Evolutionary conservation across 2,797 vertebrate genomes (phyloP).

Genomic region (Pelobates cultripes): DNA sequence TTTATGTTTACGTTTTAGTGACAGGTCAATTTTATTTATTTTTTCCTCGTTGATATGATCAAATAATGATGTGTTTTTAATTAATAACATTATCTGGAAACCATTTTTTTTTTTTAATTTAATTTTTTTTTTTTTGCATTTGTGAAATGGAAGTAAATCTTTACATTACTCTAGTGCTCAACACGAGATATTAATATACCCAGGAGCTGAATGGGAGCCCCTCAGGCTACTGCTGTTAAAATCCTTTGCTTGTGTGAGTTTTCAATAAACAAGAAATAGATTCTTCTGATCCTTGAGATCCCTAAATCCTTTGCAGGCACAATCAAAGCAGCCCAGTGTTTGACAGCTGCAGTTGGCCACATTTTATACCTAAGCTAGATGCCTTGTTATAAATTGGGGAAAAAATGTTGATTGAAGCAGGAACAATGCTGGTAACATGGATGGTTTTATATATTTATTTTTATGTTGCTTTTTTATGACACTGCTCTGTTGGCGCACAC

Average conservation of each 20-base stretch:
- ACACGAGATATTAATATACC: background rate
- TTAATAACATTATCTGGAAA: background rate
- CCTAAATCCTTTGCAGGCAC: background rate
- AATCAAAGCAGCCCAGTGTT: too few species aligned
- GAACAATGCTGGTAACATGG: too few species aligned
- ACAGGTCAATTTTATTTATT: background rate
- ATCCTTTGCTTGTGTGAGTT: background rate
- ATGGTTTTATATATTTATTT: too few species aligned
- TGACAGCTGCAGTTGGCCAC: too few species aligned
- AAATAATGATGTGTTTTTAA: background rate
- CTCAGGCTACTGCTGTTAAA: background rate
- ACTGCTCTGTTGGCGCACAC: too few species aligned
- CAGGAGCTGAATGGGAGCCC: background rate
- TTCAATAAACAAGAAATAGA: background rate
- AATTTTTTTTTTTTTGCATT: too few species aligned
- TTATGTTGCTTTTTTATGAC: too few species aligned
- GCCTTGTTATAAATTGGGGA: too few species aligned
- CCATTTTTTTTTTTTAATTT: too few species aligned
- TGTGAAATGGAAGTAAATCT: background rate
- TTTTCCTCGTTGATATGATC: background rate
- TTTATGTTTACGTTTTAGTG: constrained; percentile 61
- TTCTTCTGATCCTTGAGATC: too few species aligned
- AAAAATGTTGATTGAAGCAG: too few species aligned
- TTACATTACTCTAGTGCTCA: background rate
- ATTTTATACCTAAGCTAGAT: too few species aligned